Conservation (phyloP, 1,140 invertebrate species). For the Drosophila melanica region DNA sequence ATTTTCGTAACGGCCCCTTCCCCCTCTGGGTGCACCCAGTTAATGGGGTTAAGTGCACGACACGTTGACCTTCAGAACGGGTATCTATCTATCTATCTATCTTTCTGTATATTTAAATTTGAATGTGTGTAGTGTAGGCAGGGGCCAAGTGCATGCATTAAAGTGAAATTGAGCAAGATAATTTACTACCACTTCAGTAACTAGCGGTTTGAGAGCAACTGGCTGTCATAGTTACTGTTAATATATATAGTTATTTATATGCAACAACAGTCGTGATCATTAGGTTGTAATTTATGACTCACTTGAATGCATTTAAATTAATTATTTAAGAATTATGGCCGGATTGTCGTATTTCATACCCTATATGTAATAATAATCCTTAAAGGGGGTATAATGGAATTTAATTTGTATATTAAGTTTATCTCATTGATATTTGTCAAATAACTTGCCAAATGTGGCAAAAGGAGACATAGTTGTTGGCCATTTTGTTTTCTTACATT, state of each 20-base stretch:
- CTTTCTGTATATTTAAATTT: slow-evolving; percentile 4
- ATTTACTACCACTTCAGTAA: not conserved
- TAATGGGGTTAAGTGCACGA: slow-evolving; percentile 55
- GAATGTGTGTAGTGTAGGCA: slow-evolving; percentile 5
- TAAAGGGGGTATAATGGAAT: no score
- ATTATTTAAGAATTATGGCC: not conserved
- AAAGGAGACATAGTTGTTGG: no score
- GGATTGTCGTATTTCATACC: not conserved
- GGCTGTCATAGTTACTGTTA: not conserved
- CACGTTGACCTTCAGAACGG: slow-evolving; percentile 47
- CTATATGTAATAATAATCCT: no score
- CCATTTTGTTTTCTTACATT: no score
- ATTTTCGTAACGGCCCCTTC: slow-evolving; percentile 27
- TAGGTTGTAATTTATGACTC: not conserved
- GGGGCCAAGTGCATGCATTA: slow-evolving; percentile 23
- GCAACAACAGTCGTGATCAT: slow-evolving; percentile 1
- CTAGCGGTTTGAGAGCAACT: slow-evolving; percentile 14
- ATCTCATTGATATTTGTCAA: no score
- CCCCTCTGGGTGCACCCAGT: slow-evolving; percentile 27
- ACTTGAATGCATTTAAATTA: not conserved
- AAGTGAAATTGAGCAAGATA: slow-evolving; percentile 52
- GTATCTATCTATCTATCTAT: slow-evolving; percentile 16
- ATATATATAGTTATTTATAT: not conserved
- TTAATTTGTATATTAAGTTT: no score
- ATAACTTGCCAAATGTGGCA: no score